Evolutionary conservation across 2,113 vertebrate species (phyloP).

Genomic region (Nibea albiflora): DNA sequence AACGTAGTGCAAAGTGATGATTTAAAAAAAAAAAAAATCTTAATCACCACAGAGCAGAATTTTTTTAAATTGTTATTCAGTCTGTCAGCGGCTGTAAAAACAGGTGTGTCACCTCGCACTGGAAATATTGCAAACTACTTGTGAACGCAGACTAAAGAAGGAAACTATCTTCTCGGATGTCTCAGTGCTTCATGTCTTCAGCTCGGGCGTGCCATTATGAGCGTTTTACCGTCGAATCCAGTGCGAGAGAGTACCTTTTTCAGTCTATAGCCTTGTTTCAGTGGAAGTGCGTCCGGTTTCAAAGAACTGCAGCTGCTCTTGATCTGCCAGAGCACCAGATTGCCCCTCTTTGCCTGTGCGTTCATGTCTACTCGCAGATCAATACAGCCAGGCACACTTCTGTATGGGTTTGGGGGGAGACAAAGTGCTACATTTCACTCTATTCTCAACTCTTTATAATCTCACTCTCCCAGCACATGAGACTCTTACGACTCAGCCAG

Average conservation of each 20-base stretch:
- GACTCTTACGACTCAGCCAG: conserved; percentile 21
- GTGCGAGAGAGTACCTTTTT: conserved; percentile 49
- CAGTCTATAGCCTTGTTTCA: conserved; percentile 51
- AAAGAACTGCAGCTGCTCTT: conserved; percentile 76
- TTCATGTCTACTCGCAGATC: conserved; percentile 80
- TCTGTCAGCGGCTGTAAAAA: conserved; percentile 3
- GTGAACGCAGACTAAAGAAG: conserved; percentile 10
- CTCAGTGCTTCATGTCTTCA: conserved; percentile 40
- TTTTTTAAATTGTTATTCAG: not conserved
- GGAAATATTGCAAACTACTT: conserved; percentile 34
- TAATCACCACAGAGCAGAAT: not conserved
- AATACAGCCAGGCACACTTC: conserved; percentile 72
- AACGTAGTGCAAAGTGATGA: not conserved
- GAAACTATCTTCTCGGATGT: conserved; percentile 47
- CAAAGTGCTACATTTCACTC: conserved; percentile 55
- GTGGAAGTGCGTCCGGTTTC: conserved; percentile 75
- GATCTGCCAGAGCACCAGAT: conserved; percentile 69
- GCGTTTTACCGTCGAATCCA: conserved; percentile 28
- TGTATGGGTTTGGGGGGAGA: conserved; percentile 62
- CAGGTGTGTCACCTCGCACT: conserved; percentile 16
- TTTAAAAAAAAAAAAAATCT: not conserved
- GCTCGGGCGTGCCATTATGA: conserved; percentile 38
- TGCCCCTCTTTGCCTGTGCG: conserved; percentile 65
- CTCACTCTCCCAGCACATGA: conserved; percentile 28
- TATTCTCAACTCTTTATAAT: conserved; percentile 60